Percentiles rank a stretch among this genome's conserved stretches.
Evolutionary conservation across 2,888 invertebrate genomes (phyloP).

Genomic region (Lasioglossum malachurum): DNA sequence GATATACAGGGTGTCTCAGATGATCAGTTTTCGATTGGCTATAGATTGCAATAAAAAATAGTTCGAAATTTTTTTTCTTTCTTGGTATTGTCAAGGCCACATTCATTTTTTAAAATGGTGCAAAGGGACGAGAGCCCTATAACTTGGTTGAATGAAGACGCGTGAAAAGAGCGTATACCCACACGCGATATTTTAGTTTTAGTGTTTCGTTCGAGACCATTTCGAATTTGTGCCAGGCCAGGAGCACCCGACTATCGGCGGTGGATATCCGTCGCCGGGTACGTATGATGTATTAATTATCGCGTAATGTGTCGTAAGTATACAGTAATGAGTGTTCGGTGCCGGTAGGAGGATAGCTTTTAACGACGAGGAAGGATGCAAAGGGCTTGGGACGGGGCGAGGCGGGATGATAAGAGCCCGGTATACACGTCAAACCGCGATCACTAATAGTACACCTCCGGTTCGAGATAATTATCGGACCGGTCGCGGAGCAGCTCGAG

Average conservation of each 20-base stretch:
- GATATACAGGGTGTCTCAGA: no score
- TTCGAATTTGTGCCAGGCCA: background rate
- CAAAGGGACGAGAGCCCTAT: background rate
- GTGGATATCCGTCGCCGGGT: constrained; percentile 27
- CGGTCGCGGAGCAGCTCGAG: constrained; percentile 64
- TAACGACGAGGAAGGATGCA: constrained; percentile 70
- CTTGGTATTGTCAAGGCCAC: no score
- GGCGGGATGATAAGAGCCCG: constrained; percentile 65
- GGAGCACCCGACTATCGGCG: background rate
- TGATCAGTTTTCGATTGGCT: no score
- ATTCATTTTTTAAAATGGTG: background rate
- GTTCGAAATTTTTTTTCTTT: no score
- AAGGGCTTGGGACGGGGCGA: constrained; percentile 38
- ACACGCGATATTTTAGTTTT: background rate
- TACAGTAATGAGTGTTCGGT: constrained; percentile 67
- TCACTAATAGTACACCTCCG: constrained; percentile 79
- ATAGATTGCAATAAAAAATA: no score
- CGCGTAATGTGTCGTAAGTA: constrained; percentile 74
- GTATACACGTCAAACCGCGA: constrained; percentile 75
- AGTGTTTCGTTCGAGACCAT: background rate
- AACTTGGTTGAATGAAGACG: background rate
- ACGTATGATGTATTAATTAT: constrained; percentile 76
- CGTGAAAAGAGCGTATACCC: background rate
- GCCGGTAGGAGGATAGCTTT: constrained; percentile 67
- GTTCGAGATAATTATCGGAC: constrained; percentile 77